Base-by-base conservation (phyloP, 2,888 invertebrate genomes). In the Tridacna gigas region DNA sequence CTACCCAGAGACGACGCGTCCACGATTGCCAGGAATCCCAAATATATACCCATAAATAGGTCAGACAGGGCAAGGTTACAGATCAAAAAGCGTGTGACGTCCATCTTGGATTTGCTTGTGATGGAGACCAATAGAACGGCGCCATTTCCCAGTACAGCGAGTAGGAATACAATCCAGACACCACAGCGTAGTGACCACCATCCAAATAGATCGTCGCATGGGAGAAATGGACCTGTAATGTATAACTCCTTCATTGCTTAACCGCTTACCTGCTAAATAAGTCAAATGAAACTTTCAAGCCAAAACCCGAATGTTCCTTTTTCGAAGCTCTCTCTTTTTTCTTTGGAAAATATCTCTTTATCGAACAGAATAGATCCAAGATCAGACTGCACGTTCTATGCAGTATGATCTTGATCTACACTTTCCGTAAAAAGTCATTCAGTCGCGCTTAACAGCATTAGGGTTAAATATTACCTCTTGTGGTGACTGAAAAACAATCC, bases 181-280 rank as follows among this genome's bases (percentile, higher is more conserved):
- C 99, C 98, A 94, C 98, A 99, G 65, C 98, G 96, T 91, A 99
- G 95, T 7, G 98, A 98, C 99, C 99, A 99, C 98, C 98, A 99
- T 94, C 98, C 98, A 95, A 99, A 99, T 79, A 99, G 96, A 95
- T 99, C 99, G 93, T 97, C 97, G 95, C 99, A 99, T 7, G 99
- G 99, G 93, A 98, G 96, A 95, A 99, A 99, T 4, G 99, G 98
- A 45, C 98, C 98, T 97, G 95, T 0, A 82, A 81, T 61, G 11
- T 20, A 20, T 56, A 56, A 56, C 18, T 56, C 18, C 9, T 20
- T 56, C 56, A 56, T 3, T 56, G 9, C 37, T 37, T 37, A n/a
- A n/a, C n/a, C n/a, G n/a, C n/a, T n/a, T 15, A 28, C 28, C 37
- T 20, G 13, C 22, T n/a, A n/a, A n/a, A n/a, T n/a, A n/a, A n/a